These are phyloP conservation scores for Myotis daubentonii DNA, from an alignment of 2,797 vertebrate species.

Conservation along the genomic window DNA sequence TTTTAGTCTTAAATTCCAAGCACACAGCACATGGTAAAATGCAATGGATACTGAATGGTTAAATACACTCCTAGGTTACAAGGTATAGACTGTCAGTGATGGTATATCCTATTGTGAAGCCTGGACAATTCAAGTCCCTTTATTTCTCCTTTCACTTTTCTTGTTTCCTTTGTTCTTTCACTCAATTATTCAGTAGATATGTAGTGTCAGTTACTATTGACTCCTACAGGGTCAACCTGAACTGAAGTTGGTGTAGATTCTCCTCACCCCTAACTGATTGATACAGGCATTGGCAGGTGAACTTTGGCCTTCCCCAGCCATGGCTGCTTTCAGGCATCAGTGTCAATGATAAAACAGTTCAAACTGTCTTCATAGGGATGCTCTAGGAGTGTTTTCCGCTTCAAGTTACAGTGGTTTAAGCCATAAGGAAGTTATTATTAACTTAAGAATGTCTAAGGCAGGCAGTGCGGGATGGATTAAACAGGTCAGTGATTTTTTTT, in stretches of 20 bases:
- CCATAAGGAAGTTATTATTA: background rate
- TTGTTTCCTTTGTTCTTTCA: background rate
- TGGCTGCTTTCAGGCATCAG: background rate
- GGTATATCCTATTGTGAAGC: background rate
- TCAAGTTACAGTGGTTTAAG: background rate
- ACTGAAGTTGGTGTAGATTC: too few species aligned
- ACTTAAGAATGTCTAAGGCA: background rate
- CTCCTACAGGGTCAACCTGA: background rate
- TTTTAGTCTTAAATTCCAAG: background rate
- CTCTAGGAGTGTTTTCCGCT: background rate
- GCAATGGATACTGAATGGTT: background rate
- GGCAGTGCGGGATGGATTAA: background rate
- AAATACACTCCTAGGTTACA: background rate
- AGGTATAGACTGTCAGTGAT: background rate
- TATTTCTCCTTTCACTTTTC: background rate
- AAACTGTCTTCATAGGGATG: background rate
- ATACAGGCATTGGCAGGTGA: background rate
- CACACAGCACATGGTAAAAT: background rate
- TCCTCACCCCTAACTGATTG: background rate
- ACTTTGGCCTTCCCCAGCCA: background rate
- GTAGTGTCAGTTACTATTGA: background rate
- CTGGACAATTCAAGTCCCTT: background rate
- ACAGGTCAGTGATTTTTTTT: background rate
- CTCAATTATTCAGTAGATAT: background rate
- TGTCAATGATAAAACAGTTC: background rate